Evolutionary conservation across 2,797 vertebrate species (phyloP), one percentile per base, ranked within the genome.

Genomic region (Semaprochilodus insignis): DNA sequence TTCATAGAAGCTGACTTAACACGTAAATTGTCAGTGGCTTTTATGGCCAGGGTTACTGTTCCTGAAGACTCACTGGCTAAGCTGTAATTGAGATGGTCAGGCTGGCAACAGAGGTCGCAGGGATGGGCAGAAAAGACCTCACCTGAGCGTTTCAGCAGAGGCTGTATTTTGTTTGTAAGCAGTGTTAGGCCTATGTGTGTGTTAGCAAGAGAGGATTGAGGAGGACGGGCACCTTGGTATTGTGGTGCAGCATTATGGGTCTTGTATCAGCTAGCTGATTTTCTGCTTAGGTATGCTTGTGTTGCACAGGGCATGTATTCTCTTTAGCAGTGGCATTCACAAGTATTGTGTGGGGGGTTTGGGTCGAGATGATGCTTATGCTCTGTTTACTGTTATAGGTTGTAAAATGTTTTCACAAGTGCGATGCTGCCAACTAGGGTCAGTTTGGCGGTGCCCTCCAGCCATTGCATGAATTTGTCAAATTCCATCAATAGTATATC

Each of bases 191-290:
- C 5, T 69, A 27, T 59, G n/a, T 59, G 16, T 31, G 6, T 14
- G 25, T 82, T 40, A 21, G 15, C 4, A 14, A 5, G 27, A 2
- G 16, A 17, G 4, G 14, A 34, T 66, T 66, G 63, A 66, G 66
- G 21, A 48, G 21, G 40, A 70, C 4, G 23, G 40, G 10, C 67
- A 15, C 40, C 65, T 69, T 48, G 8, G 19, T 78, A 57, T 74
- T 87, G 78, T 72, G 81, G 59, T 79, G 72, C 66, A 79, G 84
- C 70, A 76, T 19, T 75, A 31, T 48, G n/a, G 44, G 54, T 63
- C 73, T 69, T 73, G 72, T 23, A 74, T 62, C 69, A 59, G 36
- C 55, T 78, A 55, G 48, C 71, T 60, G 63, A 34, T 52, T 77
- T 78, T 85, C 78, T 60, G 81, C 82, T 80, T 73, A 66, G 69